phyloP scores from a whole-genome alignment of 2,888 invertebrate genomes.

The Ceraclea dissimilis region DNA sequence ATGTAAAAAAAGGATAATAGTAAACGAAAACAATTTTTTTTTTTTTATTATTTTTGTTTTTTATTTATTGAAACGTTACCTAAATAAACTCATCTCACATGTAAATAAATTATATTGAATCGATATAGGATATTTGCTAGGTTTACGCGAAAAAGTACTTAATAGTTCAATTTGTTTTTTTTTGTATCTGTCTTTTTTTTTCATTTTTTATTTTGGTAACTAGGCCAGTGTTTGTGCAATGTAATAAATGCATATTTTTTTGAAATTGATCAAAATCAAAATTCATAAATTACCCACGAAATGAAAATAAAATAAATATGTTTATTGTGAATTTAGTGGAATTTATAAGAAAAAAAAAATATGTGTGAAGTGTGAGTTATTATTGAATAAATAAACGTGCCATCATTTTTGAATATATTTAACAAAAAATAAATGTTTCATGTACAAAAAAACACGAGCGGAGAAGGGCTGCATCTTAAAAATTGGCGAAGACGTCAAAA shows the following conservation, averaged over 20 bases:
- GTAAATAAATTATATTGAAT: background rate
- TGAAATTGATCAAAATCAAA: background rate
- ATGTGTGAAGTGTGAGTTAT: background rate
- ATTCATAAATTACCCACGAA: too few species aligned
- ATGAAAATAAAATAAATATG: too few species aligned
- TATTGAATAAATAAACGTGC: background rate
- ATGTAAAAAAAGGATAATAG: too few species aligned
- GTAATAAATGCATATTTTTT: slow-evolving; percentile 37
- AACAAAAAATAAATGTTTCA: background rate
- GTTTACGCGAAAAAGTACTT: background rate
- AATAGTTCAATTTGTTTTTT: background rate
- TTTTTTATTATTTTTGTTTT: background rate
- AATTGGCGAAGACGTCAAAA: background rate
- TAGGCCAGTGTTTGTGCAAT: slow-evolving; percentile 52
- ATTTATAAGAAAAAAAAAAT: background rate
- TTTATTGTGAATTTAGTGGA: background rate
- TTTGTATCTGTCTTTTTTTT: background rate
- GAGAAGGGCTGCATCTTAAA: background rate
- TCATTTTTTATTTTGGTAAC: background rate
- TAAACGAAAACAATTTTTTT: too few species aligned
- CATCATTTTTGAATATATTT: background rate
- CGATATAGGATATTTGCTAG: background rate
- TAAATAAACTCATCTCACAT: background rate
- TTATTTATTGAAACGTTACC: background rate
- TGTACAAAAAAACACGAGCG: background rate